Percentiles rank a stretch among this genome's conserved stretches.
phyloP scores from a whole-genome alignment of 2,888 invertebrate species.

The Amiota communis region DNA sequence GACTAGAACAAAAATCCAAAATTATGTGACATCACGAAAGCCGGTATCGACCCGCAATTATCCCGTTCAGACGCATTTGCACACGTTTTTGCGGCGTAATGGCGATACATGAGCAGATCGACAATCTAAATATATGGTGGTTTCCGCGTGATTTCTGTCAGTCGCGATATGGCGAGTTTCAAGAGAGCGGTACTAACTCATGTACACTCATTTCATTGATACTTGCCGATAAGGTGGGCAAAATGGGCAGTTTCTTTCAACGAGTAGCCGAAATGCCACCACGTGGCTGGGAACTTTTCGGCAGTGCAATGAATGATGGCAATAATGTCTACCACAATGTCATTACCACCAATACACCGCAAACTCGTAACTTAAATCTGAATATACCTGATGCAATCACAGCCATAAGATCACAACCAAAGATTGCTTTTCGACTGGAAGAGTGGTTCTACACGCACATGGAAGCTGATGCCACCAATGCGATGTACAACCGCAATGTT shows the following conservation, averaged over 20 bases:
- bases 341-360: constrained; percentile 67
- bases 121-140: constrained; percentile 74
- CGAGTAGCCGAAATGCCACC: constrained; percentile 55
- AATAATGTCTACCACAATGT: constrained; percentile 75
- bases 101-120: constrained; percentile 64
- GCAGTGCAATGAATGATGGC: constrained; percentile 76
- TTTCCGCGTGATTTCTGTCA: constrained; percentile 77
- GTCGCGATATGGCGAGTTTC: constrained; percentile 75
- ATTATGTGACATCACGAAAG: constrained; percentile 55
- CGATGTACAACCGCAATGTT: constrained; percentile 58
- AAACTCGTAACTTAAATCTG: constrained; percentile 73
- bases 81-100: constrained; percentile 44
- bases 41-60: constrained; percentile 21
- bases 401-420: constrained; percentile 69
- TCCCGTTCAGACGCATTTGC: not conserved
- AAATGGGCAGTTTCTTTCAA: constrained; percentile 54
- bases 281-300: constrained; percentile 74
- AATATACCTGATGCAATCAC: constrained; percentile 76
- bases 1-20: constrained; percentile 36
- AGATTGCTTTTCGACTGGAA: constrained; percentile 59
- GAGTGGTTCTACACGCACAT: constrained; percentile 70
- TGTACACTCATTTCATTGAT: constrained; percentile 78
- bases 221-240: constrained; percentile 74
- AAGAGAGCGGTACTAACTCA: constrained; percentile 76
- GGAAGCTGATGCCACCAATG: constrained; percentile 60